Evolutionary conservation across 2,113 vertebrate genomes (phyloP), one percentile per base, ranked within the genome.

Genomic region (Saguinus imperator): DNA sequence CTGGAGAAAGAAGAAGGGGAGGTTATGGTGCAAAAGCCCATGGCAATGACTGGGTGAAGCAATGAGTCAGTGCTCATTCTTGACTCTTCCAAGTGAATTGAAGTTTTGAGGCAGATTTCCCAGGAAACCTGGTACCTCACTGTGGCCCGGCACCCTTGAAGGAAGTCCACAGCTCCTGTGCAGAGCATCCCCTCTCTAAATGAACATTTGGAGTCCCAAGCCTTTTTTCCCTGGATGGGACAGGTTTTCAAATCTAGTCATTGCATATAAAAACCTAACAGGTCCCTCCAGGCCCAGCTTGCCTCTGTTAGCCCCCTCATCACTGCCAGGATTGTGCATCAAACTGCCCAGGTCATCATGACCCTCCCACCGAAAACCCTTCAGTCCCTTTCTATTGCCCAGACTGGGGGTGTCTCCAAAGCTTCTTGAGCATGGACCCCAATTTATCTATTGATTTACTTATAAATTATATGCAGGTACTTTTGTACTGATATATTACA

Each of bases 91-190:
- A 95, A 40, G 48, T 23, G 35, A n/a, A 50, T 1, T 16, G 16
- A 91, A 37, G 8, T 37, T 82, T 58, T 45, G 84, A 64, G 37
- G 37, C 13, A 5, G 4, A 58, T 83, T 66, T 72, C 58, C 16
- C 8, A 45, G 85, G 75, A 68, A n/a, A 50, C 11, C 23, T 5
- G 1, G 18, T 35, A 52, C 37, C 50, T 50, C 8, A 6, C 27
- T 77, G 50, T n/a, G 57, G 50, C 45, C 27, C 14, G 32, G 45
- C 32, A n/a, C 0, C 6, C 6, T 14, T 45, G 20, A n/a, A 82
- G 43, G n/a, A 77, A 87, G 50, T 23, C 21, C 4, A 0, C 0
- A 18, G 50, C 0, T 17, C 21, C 23, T 0, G 0, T 21, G 6
- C 1, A 45, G 9, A 6, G 21, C 10, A n/a, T 3, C 10, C 37